Evolutionary conservation across 2,797 vertebrate species (phyloP), one percentile per base, ranked within the genome.

Genomic region (Microctenopoma lineatum): DNA sequence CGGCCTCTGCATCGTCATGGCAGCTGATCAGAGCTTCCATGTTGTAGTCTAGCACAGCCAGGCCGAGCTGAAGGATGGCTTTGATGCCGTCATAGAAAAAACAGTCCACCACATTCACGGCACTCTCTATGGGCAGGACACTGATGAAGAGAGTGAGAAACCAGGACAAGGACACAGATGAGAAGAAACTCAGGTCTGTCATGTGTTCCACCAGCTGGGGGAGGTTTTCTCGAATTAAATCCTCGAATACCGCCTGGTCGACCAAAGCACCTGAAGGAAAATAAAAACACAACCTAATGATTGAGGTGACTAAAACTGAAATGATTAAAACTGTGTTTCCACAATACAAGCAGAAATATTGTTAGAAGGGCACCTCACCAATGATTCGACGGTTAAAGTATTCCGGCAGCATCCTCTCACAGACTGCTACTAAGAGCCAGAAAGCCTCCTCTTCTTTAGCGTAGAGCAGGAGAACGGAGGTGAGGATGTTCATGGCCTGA

Each of bases 121-220:
- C 96, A 25, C 98, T 97, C 90, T 99, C 97, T 73, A 99, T 96
- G 72, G 97, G 97, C 63, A 99, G 89, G 68, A 98, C 97, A 1
- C 97, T 98, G 92, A 99, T 96, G 87, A 98, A 99, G 76, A 99
- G 95, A 9, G 98, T 99, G 87, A 99, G 96, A 86, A 99, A 99
- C 98, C 97, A 99, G 56, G 97, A 99, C 75, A 99, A 89, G 62
- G 97, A 99, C 85, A 99, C 94, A 0, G 97, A 98, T 2, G 97
- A 98, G 92, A 99, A 98, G 93, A 99, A 98, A 3, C 96, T 97
- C 94, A 99, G 95, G 89, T 98, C 96, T 0, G 85, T 95, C 96
- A 98, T 97, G 93, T 97, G 97, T 65, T 98, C 96, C 16, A 96
- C 97, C 90, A 99, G 91, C 91, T 96, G 96, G 44, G 97, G 96